Evolutionary conservation across 2,888 invertebrate genomes (phyloP).

Genomic region (Andricus curvator): DNA sequence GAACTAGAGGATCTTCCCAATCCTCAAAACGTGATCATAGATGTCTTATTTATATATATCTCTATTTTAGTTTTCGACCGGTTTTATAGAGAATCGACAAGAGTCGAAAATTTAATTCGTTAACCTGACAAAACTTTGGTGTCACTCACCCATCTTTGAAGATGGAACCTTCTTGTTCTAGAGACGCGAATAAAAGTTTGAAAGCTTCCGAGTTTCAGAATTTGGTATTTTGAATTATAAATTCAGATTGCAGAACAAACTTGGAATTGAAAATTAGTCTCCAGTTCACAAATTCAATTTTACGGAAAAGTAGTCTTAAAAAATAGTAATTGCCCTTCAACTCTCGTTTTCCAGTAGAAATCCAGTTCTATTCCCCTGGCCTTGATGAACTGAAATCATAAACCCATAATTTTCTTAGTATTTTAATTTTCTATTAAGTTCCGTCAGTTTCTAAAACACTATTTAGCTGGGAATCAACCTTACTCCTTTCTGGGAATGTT

Average conservation of each 20-base stretch:
- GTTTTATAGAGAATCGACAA: slow-evolving; percentile 46
- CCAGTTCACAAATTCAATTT: neutral
- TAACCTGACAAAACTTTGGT: too few species aligned
- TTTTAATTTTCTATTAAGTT: neutral
- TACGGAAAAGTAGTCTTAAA: neutral
- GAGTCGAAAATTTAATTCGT: too few species aligned
- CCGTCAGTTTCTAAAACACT: neutral
- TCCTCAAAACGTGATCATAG: slow-evolving; percentile 25
- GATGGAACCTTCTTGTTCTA: too few species aligned
- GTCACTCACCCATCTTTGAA: too few species aligned
- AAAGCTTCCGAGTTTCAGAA: too few species aligned
- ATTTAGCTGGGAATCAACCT: slow-evolving; percentile 42
- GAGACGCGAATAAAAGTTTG: too few species aligned
- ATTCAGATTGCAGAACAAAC: too few species aligned
- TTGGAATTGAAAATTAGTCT: too few species aligned
- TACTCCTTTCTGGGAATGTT: slow-evolving; percentile 70
- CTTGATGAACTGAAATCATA: slow-evolving; percentile 2
- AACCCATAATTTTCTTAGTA: neutral
- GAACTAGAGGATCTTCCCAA: slow-evolving; percentile 22
- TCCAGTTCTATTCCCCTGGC: neutral
- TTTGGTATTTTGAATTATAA: too few species aligned
- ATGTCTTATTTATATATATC: slow-evolving; percentile 29
- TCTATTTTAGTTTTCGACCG: slow-evolving; percentile 38
- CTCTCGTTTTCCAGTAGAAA: neutral
- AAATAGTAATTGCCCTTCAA: neutral